These are phyloP conservation scores for Thereva unica DNA, from an alignment of 2,888 invertebrate species.

Conservation along the genomic window DNA sequence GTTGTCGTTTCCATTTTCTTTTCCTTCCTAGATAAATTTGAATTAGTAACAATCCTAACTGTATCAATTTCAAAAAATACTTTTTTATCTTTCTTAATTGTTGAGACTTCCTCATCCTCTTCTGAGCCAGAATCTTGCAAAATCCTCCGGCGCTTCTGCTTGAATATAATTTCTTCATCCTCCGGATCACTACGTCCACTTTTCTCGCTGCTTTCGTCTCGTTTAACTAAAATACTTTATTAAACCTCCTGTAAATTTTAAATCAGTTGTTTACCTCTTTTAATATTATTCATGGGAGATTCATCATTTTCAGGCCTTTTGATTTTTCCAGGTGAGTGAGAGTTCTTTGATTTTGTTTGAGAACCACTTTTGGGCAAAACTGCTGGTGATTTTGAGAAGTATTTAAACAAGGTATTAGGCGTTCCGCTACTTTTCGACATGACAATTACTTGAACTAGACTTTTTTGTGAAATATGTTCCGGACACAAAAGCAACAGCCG, in stretches of 20 bases:
- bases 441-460: constrained; percentile 3
- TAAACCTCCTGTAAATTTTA: background rate
- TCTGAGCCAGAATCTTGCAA: background rate
- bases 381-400: constrained; percentile 67
- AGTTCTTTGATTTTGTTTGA: background rate
- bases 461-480: background rate
- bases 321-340: background rate
- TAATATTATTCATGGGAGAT: background rate
- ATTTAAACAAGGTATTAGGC: constrained; percentile 69
- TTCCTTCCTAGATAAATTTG: background rate
- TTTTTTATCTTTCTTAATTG: too few relatives aligned
- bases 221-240: constrained; percentile 13
- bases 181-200: constrained; percentile 57
- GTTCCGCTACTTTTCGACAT: constrained; percentile 45
- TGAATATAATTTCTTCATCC: constrained; percentile 6
- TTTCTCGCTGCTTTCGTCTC: constrained; percentile 34
- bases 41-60: too few relatives aligned
- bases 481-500: background rate
- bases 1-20: constrained; percentile 14
- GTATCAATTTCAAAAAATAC: too few relatives aligned
- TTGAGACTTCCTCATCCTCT: background rate
- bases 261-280: background rate
- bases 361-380: constrained; percentile 49
- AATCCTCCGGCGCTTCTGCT: constrained; percentile 1
- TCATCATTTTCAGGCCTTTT: constrained; percentile 19